Evolutionary conservation across 2,113 vertebrate genomes (phyloP).

Genomic region (Capreolus pygargus): DNA sequence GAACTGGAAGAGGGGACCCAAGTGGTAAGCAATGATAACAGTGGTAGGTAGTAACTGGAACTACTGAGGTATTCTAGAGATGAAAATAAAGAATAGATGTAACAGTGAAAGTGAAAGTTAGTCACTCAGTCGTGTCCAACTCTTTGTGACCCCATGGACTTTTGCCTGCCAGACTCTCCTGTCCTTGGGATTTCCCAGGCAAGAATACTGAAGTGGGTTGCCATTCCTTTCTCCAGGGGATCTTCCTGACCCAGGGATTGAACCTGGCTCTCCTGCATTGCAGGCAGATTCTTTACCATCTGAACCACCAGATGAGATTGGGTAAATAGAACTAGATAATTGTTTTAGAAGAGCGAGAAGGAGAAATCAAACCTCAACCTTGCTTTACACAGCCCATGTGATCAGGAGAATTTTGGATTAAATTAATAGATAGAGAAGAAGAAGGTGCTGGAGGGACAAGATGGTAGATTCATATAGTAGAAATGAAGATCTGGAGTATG

Average conservation of each 20-base stretch:
- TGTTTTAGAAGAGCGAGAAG: neutral
- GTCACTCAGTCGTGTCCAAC: neutral
- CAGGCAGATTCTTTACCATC: neutral
- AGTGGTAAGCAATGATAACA: neutral
- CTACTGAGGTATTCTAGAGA: neutral
- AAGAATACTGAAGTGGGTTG: neutral
- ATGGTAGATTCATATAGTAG: neutral
- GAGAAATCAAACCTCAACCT: neutral
- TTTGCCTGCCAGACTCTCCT: neutral
- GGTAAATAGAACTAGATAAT: neutral
- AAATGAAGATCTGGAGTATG: neutral
- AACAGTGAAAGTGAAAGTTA: neutral
- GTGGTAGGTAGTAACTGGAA: neutral
- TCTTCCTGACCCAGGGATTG: neutral
- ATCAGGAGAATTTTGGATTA: neutral
- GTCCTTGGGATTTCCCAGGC: neutral
- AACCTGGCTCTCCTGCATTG: neutral
- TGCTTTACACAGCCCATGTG: neutral
- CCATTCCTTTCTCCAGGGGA: neutral
- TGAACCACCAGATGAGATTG: neutral
- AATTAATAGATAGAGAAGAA: neutral
- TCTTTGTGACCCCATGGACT: neutral
- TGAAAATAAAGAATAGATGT: neutral
- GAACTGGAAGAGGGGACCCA: neutral
- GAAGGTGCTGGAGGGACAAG: neutral